Conservation (phyloP, 1,140 invertebrate genomes). For the Drosophila sturtevanti region DNA sequence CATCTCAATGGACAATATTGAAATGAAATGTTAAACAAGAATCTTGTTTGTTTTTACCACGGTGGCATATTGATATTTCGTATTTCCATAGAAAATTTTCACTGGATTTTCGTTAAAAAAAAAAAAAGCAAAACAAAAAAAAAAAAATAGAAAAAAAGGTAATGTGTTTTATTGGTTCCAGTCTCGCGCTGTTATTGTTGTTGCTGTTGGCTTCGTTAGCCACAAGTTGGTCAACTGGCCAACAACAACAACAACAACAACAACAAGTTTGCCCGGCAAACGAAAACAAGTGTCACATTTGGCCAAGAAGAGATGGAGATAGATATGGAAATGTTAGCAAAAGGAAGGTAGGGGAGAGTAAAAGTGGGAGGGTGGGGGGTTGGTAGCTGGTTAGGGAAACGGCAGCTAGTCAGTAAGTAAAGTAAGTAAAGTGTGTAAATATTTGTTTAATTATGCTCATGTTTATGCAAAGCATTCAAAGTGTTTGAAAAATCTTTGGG, state of each 20-base stretch:
- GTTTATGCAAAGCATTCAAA: constrained; percentile 63
- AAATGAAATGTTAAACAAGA: constrained; percentile 42
- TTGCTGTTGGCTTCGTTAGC: constrained; percentile 43
- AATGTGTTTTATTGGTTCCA: constrained; percentile 8
- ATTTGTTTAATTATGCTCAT: constrained; percentile 80
- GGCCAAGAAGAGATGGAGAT: constrained; percentile 1
- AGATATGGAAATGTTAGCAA: neutral
- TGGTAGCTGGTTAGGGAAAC: too few relatives aligned
- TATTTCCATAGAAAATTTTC: constrained; percentile 49
- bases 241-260: constrained; percentile 31
- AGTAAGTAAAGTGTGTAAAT: constrained; percentile 71
- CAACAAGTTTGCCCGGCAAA: constrained; percentile 44
- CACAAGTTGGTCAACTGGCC: constrained; percentile 51
- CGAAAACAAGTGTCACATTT: constrained; percentile 56
- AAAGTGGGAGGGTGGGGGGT: constrained; percentile 1
- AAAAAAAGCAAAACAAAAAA: neutral
- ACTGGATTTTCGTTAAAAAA: constrained; percentile 16
- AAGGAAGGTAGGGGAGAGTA: neutral
- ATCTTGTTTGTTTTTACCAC: constrained; percentile 68
- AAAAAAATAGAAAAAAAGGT: neutral
- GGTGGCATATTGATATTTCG: constrained; percentile 68
- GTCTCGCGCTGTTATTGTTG: neutral
- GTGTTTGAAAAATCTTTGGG: constrained; percentile 36
- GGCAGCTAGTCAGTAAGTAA: constrained; percentile 50
- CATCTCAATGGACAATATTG: constrained; percentile 1